These are phyloP conservation scores for Seira musarum DNA, from an alignment of 2,888 invertebrate genomes.

Conservation along the genomic window DNA sequence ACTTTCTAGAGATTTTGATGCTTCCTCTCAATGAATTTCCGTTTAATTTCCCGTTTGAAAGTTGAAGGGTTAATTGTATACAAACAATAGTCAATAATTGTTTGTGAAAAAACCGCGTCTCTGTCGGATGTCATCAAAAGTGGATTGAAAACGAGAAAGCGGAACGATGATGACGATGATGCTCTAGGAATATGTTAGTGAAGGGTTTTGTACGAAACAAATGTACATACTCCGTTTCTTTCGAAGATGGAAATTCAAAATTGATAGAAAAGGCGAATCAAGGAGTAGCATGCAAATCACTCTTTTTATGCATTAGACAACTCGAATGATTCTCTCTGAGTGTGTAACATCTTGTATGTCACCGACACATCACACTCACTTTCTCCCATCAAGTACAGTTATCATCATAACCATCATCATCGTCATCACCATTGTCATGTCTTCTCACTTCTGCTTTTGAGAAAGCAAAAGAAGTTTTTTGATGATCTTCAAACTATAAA, in stretches of 20 bases:
- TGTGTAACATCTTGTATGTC: slow-evolving; percentile 14
- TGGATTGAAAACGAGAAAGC: neutral
- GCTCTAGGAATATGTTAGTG: too few relatives aligned
- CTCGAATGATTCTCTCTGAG: neutral
- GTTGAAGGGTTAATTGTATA: neutral
- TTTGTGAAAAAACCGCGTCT: neutral
- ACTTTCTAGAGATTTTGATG: too few relatives aligned
- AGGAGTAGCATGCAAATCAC: neutral
- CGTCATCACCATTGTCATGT: slow-evolving; percentile 30
- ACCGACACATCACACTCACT: slow-evolving; percentile 36
- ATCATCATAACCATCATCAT: slow-evolving; percentile 34
- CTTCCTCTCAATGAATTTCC: neutral
- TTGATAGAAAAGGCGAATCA: too few relatives aligned
- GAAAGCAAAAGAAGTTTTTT: slow-evolving; percentile 10
- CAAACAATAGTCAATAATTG: neutral
- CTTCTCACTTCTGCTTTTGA: slow-evolving; percentile 15
- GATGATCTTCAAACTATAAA: slow-evolving; percentile 19
- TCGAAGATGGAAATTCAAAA: neutral
- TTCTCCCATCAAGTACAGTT: slow-evolving; percentile 33
- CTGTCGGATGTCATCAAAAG: neutral
- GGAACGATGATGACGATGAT: too few relatives aligned
- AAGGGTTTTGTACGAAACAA: neutral
- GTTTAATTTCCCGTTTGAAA: neutral
- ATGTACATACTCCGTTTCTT: neutral
- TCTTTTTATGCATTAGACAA: neutral